A percentile compares a stretch with the other conserved stretches of the same genome.
Conservation (phyloP, 2,888 invertebrate genomes). For the Hanleya hanleyi region DNA sequence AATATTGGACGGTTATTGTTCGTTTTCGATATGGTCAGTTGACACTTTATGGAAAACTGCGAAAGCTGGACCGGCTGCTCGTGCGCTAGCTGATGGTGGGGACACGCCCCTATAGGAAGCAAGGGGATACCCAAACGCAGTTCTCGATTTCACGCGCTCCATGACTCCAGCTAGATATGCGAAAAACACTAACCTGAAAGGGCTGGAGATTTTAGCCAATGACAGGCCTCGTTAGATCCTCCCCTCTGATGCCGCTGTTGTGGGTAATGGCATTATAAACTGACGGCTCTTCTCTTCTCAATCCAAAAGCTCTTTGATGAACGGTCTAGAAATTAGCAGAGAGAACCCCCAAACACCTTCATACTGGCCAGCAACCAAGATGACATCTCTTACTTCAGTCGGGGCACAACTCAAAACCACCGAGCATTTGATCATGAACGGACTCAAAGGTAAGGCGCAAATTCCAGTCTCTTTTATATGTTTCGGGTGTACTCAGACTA, state of each 20-base stretch:
- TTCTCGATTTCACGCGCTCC: no score
- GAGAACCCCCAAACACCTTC: background rate
- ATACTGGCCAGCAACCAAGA: background rate
- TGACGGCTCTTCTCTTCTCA: background rate
- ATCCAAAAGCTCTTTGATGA: slow-evolving; percentile 1
- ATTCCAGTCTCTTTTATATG: no score
- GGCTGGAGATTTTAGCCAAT: background rate
- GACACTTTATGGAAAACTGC: no score
- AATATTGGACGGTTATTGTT: no score
- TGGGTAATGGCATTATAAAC: slow-evolving; percentile 2
- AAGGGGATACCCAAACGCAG: background rate
- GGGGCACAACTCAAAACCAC: background rate
- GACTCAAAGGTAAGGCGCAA: background rate
- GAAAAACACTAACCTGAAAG: background rate
- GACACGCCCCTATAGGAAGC: background rate
- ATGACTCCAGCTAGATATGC: background rate
- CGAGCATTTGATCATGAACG: slow-evolving; percentile 6
- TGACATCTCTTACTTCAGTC: slow-evolving; percentile 9
- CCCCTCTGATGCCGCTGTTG: background rate
- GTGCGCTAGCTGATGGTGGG: background rate
- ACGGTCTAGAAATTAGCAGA: slow-evolving; percentile 2
- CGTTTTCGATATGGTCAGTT: no score
- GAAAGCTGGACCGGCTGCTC: background rate
- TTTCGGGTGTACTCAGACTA: no score
- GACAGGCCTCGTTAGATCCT: background rate